Conservation (phyloP, 1,140 invertebrate genomes). For the Camponotus floridanus region DNA sequence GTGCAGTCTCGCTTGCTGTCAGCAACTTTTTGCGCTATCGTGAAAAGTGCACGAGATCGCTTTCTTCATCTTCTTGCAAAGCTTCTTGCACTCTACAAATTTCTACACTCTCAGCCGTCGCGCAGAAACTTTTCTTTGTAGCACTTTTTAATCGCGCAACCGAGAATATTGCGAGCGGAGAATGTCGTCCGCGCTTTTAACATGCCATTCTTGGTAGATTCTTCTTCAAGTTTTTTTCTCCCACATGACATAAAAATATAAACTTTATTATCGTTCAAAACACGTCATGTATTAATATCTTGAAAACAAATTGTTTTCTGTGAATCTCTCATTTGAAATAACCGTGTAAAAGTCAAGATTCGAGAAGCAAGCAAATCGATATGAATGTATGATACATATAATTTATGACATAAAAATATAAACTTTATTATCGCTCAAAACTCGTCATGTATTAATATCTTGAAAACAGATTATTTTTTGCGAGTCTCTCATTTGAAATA, state of each 20-base stretch:
- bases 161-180: conserved; percentile 45
- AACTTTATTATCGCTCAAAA: too few species aligned
- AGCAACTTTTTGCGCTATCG: conserved; percentile 40
- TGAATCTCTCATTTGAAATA: too few species aligned
- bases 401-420: too few species aligned
- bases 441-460: too few species aligned
- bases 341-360: too few species aligned
- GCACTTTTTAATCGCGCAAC: conserved; percentile 40
- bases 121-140: conserved; percentile 49
- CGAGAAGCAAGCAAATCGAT: too few species aligned
- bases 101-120: conserved; percentile 37
- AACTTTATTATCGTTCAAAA: too few species aligned
- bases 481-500: too few species aligned
- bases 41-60: conserved; percentile 28
- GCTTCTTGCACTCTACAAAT: conserved; percentile 46
- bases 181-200: conserved; percentile 26
- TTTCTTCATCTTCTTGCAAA: conserved; percentile 35
- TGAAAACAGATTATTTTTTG: too few species aligned
- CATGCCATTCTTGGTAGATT: conserved; percentile 24
- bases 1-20: conserved; percentile 18
- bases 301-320: too few species aligned
- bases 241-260: conserved; percentile 29
- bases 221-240: not conserved
- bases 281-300: too few species aligned
- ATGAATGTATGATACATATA: too few species aligned